Evolutionary conservation across 2,888 invertebrate species (phyloP).

Genomic region (Gastracanthus pulcherrimus): DNA sequence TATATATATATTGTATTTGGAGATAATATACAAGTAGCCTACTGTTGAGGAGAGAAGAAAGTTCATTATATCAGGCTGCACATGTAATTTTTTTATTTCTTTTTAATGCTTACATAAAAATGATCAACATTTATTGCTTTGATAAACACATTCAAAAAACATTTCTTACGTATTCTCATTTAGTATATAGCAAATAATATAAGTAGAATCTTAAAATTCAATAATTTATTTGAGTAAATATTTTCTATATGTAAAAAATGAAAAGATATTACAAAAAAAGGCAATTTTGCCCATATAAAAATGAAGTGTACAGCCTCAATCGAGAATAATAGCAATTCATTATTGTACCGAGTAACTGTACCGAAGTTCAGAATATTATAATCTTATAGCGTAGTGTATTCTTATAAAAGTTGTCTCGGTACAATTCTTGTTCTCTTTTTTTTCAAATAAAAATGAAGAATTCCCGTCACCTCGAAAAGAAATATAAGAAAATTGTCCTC

Average conservation of each 20-base stretch:
- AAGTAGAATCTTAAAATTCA: not conserved
- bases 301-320: conserved; percentile 26
- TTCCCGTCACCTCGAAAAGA: conserved; percentile 16
- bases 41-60: conserved; percentile 31
- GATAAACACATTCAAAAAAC: not conserved
- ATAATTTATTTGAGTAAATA: not conserved
- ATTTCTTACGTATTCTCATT: not conserved
- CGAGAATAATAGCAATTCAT: conserved; percentile 39
- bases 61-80: conserved; percentile 9
- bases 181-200: not conserved
- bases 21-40: conserved; percentile 36
- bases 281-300: not conserved
- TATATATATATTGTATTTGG: conserved; percentile 30
- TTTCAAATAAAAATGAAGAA: conserved; percentile 5
- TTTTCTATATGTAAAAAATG: conserved; percentile 29
- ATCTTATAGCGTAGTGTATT: conserved; percentile 43
- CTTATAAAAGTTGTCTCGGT: conserved; percentile 29
- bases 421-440: conserved; percentile 2
- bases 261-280: too few relatives aligned
- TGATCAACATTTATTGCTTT: not conserved
- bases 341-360: conserved; percentile 24
- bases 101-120: not conserved
- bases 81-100: conserved; percentile 4
- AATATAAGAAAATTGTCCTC: conserved; percentile 3
- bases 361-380: conserved; percentile 45